Conservation (phyloP, 1,140 invertebrate genomes). For the Palaemon carinicauda region DNA sequence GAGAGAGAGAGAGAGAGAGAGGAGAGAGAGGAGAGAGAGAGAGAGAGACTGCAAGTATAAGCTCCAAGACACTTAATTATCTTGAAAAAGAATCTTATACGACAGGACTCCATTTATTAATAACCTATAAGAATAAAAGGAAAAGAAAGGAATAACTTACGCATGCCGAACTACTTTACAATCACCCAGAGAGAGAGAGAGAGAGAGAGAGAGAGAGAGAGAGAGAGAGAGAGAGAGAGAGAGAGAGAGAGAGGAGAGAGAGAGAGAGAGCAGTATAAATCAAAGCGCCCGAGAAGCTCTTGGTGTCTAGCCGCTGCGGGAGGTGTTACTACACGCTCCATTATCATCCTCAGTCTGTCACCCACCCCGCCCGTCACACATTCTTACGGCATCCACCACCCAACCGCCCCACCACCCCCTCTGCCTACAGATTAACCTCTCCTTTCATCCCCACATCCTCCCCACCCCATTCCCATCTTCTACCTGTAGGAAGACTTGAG, state of each 20-base stretch:
- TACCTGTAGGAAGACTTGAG: too few species aligned
- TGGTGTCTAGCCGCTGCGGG: slow-evolving; percentile 12
- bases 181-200: not conserved
- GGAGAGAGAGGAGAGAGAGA: not conserved
- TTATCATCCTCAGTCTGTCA: slow-evolving; percentile 37
- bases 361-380: slow-evolving; percentile 20
- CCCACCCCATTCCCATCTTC: too few species aligned
- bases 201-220: slow-evolving; percentile 6
- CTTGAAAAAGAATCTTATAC: too few species aligned
- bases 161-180: too few species aligned
- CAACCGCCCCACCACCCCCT: too few species aligned
- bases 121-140: too few species aligned
- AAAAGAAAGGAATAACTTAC: not conserved
- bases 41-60: not conserved
- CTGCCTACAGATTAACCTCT: too few species aligned
- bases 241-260: slow-evolving; percentile 8
- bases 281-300: not conserved
- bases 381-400: not conserved
- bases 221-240: slow-evolving; percentile 9
- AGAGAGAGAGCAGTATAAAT: slow-evolving; percentile 25
- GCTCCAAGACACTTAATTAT: too few species aligned
- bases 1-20: not conserved
- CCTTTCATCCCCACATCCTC: too few species aligned
- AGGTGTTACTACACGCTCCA: slow-evolving; percentile 25
- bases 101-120: too few species aligned